These are phyloP conservation scores for Orthonyx spaldingii DNA, from an alignment of 2,113 vertebrate species.

Conservation along the genomic window DNA sequence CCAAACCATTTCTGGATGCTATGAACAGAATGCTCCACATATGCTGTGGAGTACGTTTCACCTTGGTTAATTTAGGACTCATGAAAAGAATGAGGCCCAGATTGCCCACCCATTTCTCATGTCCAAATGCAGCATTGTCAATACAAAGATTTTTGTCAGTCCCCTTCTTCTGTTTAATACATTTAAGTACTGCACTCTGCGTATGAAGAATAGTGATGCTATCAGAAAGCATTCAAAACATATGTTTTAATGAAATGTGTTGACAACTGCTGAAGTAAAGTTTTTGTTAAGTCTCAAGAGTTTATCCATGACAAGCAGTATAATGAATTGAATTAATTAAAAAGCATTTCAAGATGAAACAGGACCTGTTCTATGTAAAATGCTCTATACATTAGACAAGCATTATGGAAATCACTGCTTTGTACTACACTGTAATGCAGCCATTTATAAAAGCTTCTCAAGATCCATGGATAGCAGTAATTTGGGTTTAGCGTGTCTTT, in stretches of 20 bases:
- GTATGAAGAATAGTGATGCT: slow-evolving; percentile 46
- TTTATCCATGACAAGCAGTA: slow-evolving; percentile 72
- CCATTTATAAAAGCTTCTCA: slow-evolving; percentile 71
- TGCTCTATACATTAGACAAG: slow-evolving; percentile 74
- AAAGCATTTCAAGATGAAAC: slow-evolving; percentile 77
- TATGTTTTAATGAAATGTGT: slow-evolving; percentile 69
- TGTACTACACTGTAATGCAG: slow-evolving; percentile 67
- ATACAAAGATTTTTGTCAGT: not conserved
- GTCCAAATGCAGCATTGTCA: not conserved
- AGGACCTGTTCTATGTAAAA: slow-evolving; percentile 63
- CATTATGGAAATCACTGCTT: slow-evolving; percentile 76
- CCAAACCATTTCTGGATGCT: not conserved
- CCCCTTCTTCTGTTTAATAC: slow-evolving; percentile 53
- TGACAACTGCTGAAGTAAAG: slow-evolving; percentile 73
- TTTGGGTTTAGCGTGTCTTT: slow-evolving; percentile 66
- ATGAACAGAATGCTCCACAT: rapidly evolving
- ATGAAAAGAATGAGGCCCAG: not conserved
- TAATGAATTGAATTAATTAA: slow-evolving; percentile 78
- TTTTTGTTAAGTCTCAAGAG: slow-evolving; percentile 72
- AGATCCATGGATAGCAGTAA: slow-evolving; percentile 69
- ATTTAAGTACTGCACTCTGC: slow-evolving; percentile 66
- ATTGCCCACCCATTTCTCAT: not conserved
- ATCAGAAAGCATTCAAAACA: slow-evolving; percentile 63
- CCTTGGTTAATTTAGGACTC: not conserved
- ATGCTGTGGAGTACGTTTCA: not conserved